Evolutionary conservation across 2,113 vertebrate species (phyloP), one percentile per base, ranked within the genome.

Genomic region (Origma solitaria): DNA sequence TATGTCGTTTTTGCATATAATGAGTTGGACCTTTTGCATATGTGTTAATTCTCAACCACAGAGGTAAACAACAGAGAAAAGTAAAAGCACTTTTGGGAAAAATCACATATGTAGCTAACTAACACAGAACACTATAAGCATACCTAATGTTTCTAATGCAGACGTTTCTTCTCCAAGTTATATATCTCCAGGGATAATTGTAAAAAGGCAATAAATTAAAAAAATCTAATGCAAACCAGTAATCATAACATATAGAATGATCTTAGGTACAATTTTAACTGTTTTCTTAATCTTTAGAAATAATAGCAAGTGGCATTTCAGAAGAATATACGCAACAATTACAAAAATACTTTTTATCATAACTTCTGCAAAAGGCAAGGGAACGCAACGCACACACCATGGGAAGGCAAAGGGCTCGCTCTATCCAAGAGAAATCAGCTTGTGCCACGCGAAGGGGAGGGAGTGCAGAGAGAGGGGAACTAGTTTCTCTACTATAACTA

Each of bases 141-240:
- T 98, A 98, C 98, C 98, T 98, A 98, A 98, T 98, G 97, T 98
- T 98, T 98, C 98, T 98, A 98, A 98, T 98, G 98, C 98, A 98
- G 98, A 98, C 96, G 98, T 98, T 98, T 97, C 98, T 98, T 97
- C 98, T 98, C 98, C 98, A 98, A 98, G 98, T 98, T 98, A 98
- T 98, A 98, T 98, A 98, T 97, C 98, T 98, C 98, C 98, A 97
- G 96, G 97, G 79, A 90, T 96, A 98, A 98, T 98, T 97, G 97
- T 97, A 98, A 98, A 98, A 96, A 98, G 98, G 98, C 97, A 98
- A 98, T 98, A 98, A 92, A 98, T 98, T 98, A 98, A 98, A 97
- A 97, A 97, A 98, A 92, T 97, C 97, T 98, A 96, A 98, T 97
- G 97, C 96, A 98, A 97, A 98, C 95, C 95, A 97, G 95, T 72